Evolutionary conservation across 1,140 invertebrate species (phyloP).

Genomic region (Mylabris phalerata): DNA sequence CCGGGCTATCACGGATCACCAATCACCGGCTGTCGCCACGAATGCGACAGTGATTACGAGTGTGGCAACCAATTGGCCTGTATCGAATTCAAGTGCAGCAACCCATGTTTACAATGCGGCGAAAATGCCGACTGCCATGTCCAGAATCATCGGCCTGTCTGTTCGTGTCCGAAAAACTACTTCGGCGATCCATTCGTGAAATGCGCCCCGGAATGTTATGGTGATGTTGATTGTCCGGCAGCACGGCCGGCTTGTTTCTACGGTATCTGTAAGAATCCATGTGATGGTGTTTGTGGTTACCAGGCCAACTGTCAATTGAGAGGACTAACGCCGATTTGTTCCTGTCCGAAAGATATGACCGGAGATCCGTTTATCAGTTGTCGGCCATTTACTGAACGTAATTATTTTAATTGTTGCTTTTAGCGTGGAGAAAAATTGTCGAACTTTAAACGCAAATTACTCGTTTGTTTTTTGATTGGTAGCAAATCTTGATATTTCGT

Average conservation of each 20-base stretch:
- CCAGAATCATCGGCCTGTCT: constrained; percentile 68
- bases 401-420: constrained; percentile 30
- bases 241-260: constrained; percentile 73
- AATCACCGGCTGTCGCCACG: constrained; percentile 64
- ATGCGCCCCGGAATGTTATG: constrained; percentile 68
- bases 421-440: too few relatives aligned
- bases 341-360: constrained; percentile 78
- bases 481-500: too few relatives aligned
- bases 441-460: too few relatives aligned
- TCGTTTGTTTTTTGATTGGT: too few relatives aligned
- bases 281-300: constrained; percentile 70
- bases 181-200: constrained; percentile 64
- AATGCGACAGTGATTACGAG: constrained; percentile 70
- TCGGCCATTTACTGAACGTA: constrained; percentile 69
- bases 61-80: constrained; percentile 65
- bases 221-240: constrained; percentile 65
- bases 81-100: constrained; percentile 67
- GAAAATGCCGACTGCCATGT: constrained; percentile 68
- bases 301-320: constrained; percentile 73
- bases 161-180: constrained; percentile 54
- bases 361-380: constrained; percentile 78
- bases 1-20: constrained; percentile 69
- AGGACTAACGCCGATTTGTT: constrained; percentile 72
- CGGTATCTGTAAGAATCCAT: constrained; percentile 73
- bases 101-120: constrained; percentile 73